phyloP scores from a whole-genome alignment of 2,113 vertebrate genomes.

The Hemicordylus capensis region DNA sequence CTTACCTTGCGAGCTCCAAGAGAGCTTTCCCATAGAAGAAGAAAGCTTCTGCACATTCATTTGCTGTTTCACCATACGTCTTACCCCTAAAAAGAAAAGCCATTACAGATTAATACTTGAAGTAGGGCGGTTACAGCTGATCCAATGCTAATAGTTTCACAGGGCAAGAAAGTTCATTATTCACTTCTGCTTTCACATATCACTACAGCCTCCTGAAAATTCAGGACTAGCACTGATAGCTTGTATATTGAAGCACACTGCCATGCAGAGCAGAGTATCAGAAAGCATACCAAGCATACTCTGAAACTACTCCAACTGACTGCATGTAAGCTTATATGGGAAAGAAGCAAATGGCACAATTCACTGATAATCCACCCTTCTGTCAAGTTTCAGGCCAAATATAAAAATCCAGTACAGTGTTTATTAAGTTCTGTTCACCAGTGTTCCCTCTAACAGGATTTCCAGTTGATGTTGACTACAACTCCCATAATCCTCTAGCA shows the following conservation, averaged over 20 bases:
- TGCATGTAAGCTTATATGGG: too few species aligned
- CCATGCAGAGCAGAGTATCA: neutral
- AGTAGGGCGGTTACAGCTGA: neutral
- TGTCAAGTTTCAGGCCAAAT: neutral
- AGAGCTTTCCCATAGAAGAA: conserved; percentile 96
- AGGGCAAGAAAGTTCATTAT: neutral
- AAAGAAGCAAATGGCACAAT: too few species aligned
- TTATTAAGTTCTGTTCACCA: neutral
- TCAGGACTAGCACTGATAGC: neutral
- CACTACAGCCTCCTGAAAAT: neutral
- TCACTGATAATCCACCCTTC: too few species aligned
- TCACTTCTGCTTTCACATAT: neutral
- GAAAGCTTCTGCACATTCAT: conserved; percentile 96
- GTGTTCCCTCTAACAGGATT: too few species aligned
- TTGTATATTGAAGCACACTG: neutral
- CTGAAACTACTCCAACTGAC: too few species aligned
- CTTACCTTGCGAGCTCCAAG: conserved; percentile 93
- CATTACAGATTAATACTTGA: neutral
- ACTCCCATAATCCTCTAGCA: too few species aligned
- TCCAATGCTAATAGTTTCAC: neutral
- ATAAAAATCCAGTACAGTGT: neutral
- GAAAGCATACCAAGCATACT: neutral
- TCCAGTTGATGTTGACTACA: too few species aligned
- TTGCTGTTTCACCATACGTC: conserved; percentile 92
- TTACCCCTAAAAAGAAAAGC: conserved; percentile 82